Evolutionary conservation across 2,797 vertebrate species (phyloP).

Genomic region (Megalops cyprinoides): DNA sequence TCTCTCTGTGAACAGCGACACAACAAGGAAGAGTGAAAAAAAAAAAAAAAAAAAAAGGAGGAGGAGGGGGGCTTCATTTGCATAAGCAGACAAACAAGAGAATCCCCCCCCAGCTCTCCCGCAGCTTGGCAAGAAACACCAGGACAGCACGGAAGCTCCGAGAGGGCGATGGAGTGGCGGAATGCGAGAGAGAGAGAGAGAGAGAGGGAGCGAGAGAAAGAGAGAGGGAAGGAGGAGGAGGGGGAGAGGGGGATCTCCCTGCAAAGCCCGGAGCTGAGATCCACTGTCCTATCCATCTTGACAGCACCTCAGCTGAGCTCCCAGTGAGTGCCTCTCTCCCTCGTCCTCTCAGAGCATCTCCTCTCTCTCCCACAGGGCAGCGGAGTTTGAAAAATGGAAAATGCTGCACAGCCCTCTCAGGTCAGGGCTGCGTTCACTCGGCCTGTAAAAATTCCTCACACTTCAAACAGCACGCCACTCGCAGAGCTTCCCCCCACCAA

Average conservation of each 20-base stretch:
- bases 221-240: background rate
- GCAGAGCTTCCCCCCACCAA: background rate
- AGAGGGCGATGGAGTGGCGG: background rate
- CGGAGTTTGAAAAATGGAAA: background rate
- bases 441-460: background rate
- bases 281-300: background rate
- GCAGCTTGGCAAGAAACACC: background rate
- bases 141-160: slow-evolving; percentile 2
- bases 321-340: background rate
- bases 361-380: background rate
- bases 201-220: background rate
- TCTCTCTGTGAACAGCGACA: slow-evolving; percentile 76
- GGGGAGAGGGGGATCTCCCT: background rate
- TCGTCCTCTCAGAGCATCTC: background rate
- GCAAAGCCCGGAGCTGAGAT: background rate
- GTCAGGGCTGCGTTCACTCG: slow-evolving; percentile 14
- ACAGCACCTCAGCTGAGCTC: slow-evolving; percentile 10
- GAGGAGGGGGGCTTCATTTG: slow-evolving; percentile 22
- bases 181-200: background rate
- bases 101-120: slow-evolving; percentile 6
- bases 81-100: slow-evolving; percentile 37
- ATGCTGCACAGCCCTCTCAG: background rate
- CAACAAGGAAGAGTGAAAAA: slow-evolving; percentile 30
- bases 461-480: slow-evolving; percentile 8
- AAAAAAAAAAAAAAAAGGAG: too few species aligned